Percentiles rank a stretch among this genome's conserved stretches.
These are phyloP conservation scores for Prionailurus bengalensis DNA, from an alignment of 2,113 vertebrate genomes.

Conservation along the genomic window DNA sequence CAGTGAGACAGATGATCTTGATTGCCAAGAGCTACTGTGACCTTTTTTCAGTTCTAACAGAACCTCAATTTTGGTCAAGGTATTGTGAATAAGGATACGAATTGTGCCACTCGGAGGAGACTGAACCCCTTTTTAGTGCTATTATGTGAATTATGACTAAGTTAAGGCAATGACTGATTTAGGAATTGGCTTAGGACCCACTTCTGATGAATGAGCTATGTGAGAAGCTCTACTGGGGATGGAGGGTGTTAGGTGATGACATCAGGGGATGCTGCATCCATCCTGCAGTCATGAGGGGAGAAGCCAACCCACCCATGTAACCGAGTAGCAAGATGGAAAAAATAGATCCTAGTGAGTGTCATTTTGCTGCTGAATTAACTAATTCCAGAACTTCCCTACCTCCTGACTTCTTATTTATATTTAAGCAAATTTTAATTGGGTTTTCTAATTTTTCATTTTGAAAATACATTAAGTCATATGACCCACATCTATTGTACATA, in stretches of 20 bases:
- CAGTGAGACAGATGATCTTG: neutral
- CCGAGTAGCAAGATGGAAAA: neutral
- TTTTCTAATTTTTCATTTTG: neutral
- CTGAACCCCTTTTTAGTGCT: neutral
- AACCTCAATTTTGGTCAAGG: conserved; percentile 41
- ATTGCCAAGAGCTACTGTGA: neutral
- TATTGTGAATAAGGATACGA: neutral
- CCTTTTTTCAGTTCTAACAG: conserved; percentile 39
- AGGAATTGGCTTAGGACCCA: neutral
- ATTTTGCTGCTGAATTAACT: neutral
- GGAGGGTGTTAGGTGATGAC: neutral
- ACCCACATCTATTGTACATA: conserved; percentile 1
- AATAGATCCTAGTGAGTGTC: neutral
- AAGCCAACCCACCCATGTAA: neutral
- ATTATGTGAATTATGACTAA: neutral
- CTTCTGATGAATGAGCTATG: neutral
- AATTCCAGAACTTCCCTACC: neutral
- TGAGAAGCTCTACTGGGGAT: neutral
- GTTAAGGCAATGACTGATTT: neutral
- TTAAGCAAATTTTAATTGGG: neutral
- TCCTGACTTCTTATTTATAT: neutral
- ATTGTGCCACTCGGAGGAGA: neutral
- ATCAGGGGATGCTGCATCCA: neutral
- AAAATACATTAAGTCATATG: conserved; percentile 7
- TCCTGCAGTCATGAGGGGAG: neutral